Conservation (phyloP, 2,797 vertebrate genomes). For the Sylvilagus floridanus region DNA sequence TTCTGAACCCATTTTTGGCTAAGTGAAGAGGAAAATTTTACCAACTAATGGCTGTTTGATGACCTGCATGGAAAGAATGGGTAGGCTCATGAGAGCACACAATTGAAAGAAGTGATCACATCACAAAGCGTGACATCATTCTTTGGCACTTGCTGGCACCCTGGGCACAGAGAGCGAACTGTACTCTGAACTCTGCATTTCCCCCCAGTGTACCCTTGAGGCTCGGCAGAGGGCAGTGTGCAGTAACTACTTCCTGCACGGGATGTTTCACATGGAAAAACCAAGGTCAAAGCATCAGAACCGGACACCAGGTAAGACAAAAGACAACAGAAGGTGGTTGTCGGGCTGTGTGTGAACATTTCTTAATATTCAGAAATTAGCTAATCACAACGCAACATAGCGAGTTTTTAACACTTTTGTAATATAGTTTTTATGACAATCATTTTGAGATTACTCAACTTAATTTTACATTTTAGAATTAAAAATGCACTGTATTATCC, state of each 20-base stretch:
- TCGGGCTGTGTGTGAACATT: neutral
- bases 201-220: conserved; percentile 56
- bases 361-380: conserved; percentile 48
- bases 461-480: neutral
- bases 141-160: conserved; percentile 46
- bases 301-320: neutral
- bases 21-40: conserved; percentile 66
- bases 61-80: conserved; percentile 75
- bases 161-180: conserved; percentile 50
- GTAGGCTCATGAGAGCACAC: conserved; percentile 36
- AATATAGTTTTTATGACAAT: neutral
- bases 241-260: neutral
- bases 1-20: conserved; percentile 59
- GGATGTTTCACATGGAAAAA: conserved; percentile 43
- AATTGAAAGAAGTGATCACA: conserved; percentile 67
- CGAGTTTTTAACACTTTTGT: neutral
- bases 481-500: neutral
- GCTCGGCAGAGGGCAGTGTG: conserved; percentile 75
- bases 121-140: conserved; percentile 62
- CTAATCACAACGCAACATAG: neutral
- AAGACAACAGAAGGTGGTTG: neutral
- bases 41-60: conserved; percentile 67
- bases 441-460: conserved; percentile 1
- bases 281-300: neutral
- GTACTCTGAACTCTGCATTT: conserved; percentile 11